Base-by-base conservation (phyloP, 2,797 vertebrate genomes). In the Salmo trutta region DNA sequence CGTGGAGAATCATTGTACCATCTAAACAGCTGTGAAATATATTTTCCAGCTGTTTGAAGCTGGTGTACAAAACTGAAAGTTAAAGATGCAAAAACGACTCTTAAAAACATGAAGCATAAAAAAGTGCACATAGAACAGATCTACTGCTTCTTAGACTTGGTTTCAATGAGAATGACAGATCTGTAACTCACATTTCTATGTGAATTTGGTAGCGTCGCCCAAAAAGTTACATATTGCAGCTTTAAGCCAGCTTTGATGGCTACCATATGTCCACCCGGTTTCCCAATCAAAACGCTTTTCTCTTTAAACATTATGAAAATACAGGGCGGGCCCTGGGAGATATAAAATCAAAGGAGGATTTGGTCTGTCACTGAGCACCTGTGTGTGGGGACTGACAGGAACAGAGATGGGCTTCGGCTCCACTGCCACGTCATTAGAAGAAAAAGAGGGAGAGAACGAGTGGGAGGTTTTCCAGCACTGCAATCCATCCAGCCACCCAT, bases 241-340 rank as follows among this genome's bases (percentile, higher is more conserved):
- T 47, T 47, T 72, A 54, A 76, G 66, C 68, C 84, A 72, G 78
- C 80, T 81, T 74, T 89, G 85, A 94, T 94, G 85, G 85, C 82
- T 92, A 89, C 91, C 92, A 92, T 83, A 93, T 94, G 92, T 92
- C 64, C 73, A 71, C 12, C 85, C 54, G 83, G 83, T 93, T 90
- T 92, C 86, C 82, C 75, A 86, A 90, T 92, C 86, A 91, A 75
- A 84, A 31, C 74, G 74, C 83, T 91, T 78, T 82, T 78, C 84
- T 90, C 88, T 89, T 66, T 81, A 84, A 91, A 85, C 84, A 86
- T 82, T 75, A 81, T 85, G 79, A 89, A 92, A 92, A 91, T 86
- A 91, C 81, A 84, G 86, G 84, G 69, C 62, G 77, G 78, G 86
- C 77, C 86, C 82, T 69, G 79, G 89, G 89, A 93, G 79, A 87